Base-by-base conservation (phyloP, 2,113 vertebrate genomes). In the Ctenodactylus gundi region DNA sequence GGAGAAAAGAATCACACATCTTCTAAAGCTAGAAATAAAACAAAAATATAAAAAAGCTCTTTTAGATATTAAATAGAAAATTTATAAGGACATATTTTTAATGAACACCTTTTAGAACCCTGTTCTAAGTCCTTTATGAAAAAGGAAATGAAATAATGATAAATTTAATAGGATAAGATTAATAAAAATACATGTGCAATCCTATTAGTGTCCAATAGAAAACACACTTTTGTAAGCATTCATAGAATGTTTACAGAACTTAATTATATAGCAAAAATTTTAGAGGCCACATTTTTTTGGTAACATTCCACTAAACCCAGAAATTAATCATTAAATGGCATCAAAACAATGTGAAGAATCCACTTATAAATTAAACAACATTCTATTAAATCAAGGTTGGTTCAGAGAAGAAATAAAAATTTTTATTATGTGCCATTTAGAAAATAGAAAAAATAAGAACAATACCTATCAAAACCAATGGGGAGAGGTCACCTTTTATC, bases 271-370 rank as follows among this genome's bases (percentile, higher is more conserved):
- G 53, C 25, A 73, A 62, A 94, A 75, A 91, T 60, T 39, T 0
- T 53, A 94, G 88, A 87, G 83, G 80, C 49, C 53, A 53, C 31
- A 51, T 78, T 94, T 72, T n/a, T 85, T 64, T 39, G 73, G 57
- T 34, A 91, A 83, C 51, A 67, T 0, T 88, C 53, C 65, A 91
- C 85, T 93, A 91, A 93, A 91, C 70, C 62, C 96, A 94, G 58
- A 95, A 95, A 95, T 94, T 95, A 94, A 95, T 89, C 93, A 94
- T 27, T 67, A 91, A 93, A 58, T 77, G 3, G 72, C 95, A 96
- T 96, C 68, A 94, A 97, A 96, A 94, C 84, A 90, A 95, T 64
- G 64, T 82, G 76, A 89, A 60, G 65, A 96, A 96, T 84, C 25
- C 68, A 81, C 53, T 89, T 83, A 53, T n/a, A 94, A 97, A 95